Evolutionary conservation across 2,113 vertebrate genomes (phyloP).

Genomic region (Rhizomys pruinosus): DNA sequence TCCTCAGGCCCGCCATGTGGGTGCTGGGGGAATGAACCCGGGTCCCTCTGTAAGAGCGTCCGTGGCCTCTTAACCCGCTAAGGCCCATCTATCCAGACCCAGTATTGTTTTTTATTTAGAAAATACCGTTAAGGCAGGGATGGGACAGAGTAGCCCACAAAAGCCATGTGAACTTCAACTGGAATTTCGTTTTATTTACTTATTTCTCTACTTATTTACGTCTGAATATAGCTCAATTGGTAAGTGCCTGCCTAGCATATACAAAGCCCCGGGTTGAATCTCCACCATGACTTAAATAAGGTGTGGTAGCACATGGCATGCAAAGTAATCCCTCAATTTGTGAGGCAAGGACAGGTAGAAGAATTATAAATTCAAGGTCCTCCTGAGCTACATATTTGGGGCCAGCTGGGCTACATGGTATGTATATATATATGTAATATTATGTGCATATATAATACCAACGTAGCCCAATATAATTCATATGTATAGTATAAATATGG

Average conservation of each 20-base stretch:
- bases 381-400: too few relatives aligned
- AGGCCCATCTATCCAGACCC: too few relatives aligned
- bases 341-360: neutral
- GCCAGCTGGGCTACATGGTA: too few relatives aligned
- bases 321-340: neutral
- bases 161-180: neutral
- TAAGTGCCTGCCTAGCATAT: neutral
- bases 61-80: too few relatives aligned
- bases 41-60: too few relatives aligned
- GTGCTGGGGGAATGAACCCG: too few relatives aligned
- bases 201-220: neutral
- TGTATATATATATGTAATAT: too few relatives aligned
- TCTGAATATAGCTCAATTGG: neutral
- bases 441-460: too few relatives aligned
- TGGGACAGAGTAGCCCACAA: neutral
- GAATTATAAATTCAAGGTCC: neutral
- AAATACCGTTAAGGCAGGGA: neutral
- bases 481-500: too few relatives aligned
- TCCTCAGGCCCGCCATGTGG: too few relatives aligned
- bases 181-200: neutral
- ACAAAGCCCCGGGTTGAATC: neutral
- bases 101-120: too few relatives aligned
- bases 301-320: neutral
- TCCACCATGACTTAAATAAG: neutral
- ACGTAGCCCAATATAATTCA: too few relatives aligned